Conservation (phyloP, 2,113 vertebrate genomes). For the Pyrgilauda ruficollis region DNA sequence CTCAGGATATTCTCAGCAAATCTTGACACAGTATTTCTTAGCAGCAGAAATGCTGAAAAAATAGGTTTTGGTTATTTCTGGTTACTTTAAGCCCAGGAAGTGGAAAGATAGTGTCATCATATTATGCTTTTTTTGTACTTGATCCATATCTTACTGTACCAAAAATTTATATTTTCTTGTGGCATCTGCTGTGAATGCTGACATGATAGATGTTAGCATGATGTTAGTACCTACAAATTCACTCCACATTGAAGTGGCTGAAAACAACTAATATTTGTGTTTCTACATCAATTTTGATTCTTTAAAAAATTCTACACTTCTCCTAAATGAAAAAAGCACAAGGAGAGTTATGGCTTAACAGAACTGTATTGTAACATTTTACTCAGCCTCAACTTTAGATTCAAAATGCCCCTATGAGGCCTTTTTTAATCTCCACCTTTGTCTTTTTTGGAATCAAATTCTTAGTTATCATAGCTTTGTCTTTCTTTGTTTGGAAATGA, state of each 20-base stretch:
- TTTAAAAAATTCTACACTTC: background rate
- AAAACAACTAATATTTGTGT: background rate
- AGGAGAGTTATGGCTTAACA: background rate
- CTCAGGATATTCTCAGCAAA: background rate
- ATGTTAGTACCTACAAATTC: background rate
- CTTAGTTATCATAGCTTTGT: background rate
- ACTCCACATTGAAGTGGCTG: background rate
- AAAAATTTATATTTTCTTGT: background rate
- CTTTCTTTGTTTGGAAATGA: background rate
- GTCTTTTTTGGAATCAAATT: background rate
- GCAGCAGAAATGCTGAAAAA: background rate
- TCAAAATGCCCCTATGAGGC: background rate
- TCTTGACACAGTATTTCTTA: background rate
- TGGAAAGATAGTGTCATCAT: background rate
- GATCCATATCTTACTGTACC: background rate
- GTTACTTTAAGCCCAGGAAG: background rate
- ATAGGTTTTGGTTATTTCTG: background rate
- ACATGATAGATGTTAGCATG: background rate
- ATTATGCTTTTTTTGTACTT: background rate
- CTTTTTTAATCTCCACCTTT: background rate
- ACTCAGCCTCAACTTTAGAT: background rate
- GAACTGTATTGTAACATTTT: background rate
- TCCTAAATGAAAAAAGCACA: background rate
- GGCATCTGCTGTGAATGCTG: background rate
- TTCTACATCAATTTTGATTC: background rate